Conservation (phyloP, 2,113 vertebrate species). For the Phocoena phocoena region DNA sequence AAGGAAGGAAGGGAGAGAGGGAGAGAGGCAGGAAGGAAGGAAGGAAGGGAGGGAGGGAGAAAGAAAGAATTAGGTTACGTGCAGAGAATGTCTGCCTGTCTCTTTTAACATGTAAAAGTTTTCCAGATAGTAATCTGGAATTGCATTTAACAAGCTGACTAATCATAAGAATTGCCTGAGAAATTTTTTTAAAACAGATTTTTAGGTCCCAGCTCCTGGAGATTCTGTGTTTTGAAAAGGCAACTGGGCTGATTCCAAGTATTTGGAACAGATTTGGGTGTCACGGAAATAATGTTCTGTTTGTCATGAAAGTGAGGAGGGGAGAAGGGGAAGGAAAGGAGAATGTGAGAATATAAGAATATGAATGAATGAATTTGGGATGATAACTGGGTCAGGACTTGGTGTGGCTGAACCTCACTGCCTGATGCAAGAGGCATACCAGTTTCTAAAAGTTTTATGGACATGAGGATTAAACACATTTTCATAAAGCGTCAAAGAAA, state of each 20-base stretch:
- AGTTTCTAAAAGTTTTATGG: background rate
- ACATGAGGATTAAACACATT: slow-evolving; percentile 7
- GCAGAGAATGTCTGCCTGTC: background rate
- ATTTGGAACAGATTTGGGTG: slow-evolving; percentile 8
- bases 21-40: too few relatives aligned
- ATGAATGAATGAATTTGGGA: background rate
- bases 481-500: background rate
- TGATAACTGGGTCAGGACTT: background rate
- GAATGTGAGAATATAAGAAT: slow-evolving; percentile 26
- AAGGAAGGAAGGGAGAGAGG: too few relatives aligned
- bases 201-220: background rate
- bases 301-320: background rate
- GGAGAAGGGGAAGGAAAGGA: background rate
- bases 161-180: background rate
- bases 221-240: slow-evolving; percentile 31
- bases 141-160: slow-evolving; percentile 7
- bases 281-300: slow-evolving; percentile 5
- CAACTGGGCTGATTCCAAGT: slow-evolving; percentile 1
- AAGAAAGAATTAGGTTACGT: background rate
- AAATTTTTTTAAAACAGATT: slow-evolving; percentile 21
- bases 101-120: background rate
- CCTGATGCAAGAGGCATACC: background rate
- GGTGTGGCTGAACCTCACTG: background rate
- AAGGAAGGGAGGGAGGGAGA: fast-evolving
- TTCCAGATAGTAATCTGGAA: slow-evolving; percentile 30